These are phyloP conservation scores for Daubentonia madagascariensis DNA, from an alignment of 2,113 vertebrate genomes.

Conservation along the genomic window DNA sequence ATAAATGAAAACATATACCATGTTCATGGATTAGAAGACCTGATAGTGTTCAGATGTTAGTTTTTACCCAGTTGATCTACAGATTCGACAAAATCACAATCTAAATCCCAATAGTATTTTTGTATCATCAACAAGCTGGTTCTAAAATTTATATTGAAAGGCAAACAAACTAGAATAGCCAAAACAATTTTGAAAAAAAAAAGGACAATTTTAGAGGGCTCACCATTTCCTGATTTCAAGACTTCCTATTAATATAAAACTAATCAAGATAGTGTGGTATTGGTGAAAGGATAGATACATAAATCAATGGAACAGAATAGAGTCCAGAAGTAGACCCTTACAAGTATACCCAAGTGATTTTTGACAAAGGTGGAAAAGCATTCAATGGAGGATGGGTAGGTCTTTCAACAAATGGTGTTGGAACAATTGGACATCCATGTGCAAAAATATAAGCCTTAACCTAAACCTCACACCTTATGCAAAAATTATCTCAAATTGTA, in stretches of 20 bases:
- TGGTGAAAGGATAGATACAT: not conserved
- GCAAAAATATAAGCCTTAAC: not conserved
- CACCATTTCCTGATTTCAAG: not conserved
- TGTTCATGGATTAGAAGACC: not conserved
- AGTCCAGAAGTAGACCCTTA: too few relatives aligned
- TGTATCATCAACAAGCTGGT: slow-evolving; percentile 3
- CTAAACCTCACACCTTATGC: not conserved
- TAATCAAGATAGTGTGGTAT: not conserved
- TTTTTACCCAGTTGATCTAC: not conserved
- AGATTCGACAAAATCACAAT: not conserved
- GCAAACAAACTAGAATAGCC: not conserved
- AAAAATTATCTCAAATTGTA: not conserved
- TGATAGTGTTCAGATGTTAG: not conserved
- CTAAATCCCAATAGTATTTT: not conserved
- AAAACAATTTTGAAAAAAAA: not conserved
- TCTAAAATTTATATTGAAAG: slow-evolving; percentile 16
- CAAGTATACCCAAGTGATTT: too few relatives aligned
- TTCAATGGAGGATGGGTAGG: not conserved
- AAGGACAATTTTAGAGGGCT: not conserved
- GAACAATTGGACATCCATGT: not conserved
- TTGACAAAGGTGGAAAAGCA: not conserved
- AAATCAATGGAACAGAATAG: not conserved
- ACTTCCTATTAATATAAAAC: not conserved
- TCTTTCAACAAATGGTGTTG: not conserved
- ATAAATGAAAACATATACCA: not conserved